Evolutionary conservation across 2,113 vertebrate genomes (phyloP).

Genomic region (Dasypus novemcinctus): DNA sequence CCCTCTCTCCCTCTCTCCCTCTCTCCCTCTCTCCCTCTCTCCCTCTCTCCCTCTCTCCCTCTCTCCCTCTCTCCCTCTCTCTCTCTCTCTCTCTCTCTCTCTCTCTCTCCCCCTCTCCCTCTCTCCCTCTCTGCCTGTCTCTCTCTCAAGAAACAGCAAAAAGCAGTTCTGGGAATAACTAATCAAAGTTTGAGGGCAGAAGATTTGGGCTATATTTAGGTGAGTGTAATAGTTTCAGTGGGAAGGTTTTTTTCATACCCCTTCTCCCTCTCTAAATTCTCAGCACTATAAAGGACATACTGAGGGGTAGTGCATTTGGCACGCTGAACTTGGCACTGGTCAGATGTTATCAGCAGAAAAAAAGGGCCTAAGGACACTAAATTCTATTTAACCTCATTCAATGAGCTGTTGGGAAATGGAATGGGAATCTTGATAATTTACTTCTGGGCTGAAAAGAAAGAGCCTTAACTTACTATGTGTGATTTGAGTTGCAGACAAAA

Average conservation of each 20-base stretch:
- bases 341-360: neutral
- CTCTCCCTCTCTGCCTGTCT: no score
- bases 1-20: no score
- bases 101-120: no score
- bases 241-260: neutral
- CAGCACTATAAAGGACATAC: neutral
- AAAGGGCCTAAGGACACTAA: neutral
- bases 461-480: accelerated
- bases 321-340: neutral
- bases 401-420: neutral
- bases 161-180: neutral
- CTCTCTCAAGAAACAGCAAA: neutral
- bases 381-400: neutral
- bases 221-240: neutral
- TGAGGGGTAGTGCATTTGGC: neutral
- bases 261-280: neutral
- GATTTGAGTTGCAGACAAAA: neutral
- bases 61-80: no score
- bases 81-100: neutral
- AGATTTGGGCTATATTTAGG: conserved; percentile 22
- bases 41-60: no score
- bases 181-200: neutral
- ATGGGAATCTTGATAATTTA: neutral
- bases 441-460: neutral
- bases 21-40: no score